Percentiles rank a stretch among this genome's conserved stretches.
These are phyloP conservation scores for Rhorus exstirpatorius DNA, from an alignment of 2,888 invertebrate genomes.

Conservation along the genomic window DNA sequence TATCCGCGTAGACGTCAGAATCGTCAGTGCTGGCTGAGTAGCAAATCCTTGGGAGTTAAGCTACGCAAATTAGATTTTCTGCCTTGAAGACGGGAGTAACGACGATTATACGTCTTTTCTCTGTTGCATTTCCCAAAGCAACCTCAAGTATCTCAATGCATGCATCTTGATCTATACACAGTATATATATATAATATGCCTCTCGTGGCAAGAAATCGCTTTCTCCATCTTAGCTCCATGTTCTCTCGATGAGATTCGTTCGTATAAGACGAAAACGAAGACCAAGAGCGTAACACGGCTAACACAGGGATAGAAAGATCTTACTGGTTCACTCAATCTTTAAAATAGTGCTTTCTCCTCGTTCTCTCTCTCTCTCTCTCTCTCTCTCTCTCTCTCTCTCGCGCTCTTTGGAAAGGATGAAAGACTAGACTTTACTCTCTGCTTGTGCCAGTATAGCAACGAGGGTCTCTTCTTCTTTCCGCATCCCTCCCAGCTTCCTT, in stretches of 20 bases:
- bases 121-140: conserved; percentile 1
- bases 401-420: conserved; percentile 35
- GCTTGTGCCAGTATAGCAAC: conserved; percentile 28
- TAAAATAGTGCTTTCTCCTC: conserved; percentile 20
- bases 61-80: conserved; percentile 85
- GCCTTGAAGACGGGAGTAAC: conserved; percentile 54
- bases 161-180: conserved; percentile 1
- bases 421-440: conserved; percentile 49
- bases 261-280: conserved; percentile 7
- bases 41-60: conserved; percentile 82
- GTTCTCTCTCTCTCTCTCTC: neutral
- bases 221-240: conserved; percentile 23
- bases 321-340: conserved; percentile 58
- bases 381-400: conserved; percentile 3
- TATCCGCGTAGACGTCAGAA: conserved; percentile 5
- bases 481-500: conserved; percentile 63
- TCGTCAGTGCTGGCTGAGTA: conserved; percentile 72
- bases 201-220: conserved; percentile 25
- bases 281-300: conserved; percentile 4
- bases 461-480: conserved; percentile 39
- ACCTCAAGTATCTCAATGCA: neutral
- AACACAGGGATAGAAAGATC: conserved; percentile 41
- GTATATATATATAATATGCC: neutral
- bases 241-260: conserved; percentile 52
- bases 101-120: conserved; percentile 16